Evolutionary conservation across 2,113 vertebrate genomes (phyloP), one percentile per base, ranked within the genome.

Genomic region (Ellobius talpinus): DNA sequence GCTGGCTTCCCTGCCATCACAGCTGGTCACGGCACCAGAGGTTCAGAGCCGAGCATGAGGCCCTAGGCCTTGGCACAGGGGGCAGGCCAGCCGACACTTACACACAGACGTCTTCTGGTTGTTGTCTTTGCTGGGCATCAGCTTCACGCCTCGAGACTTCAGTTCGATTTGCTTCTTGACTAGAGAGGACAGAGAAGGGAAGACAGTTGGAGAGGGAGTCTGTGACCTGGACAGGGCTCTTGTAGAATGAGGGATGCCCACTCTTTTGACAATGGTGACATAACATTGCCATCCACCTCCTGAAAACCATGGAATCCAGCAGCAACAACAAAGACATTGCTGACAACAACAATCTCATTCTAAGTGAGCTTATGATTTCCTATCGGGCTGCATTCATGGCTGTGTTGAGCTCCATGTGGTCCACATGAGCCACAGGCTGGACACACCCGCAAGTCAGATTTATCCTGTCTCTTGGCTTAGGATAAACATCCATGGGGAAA

Each of bases 21-120:
- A 87, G 89, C 0, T 45, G 1, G 81, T 31, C 81, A 85, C 81
- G 31, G 7, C 26, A 29, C 74, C 2, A 3, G 94, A 21, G 0
- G 66, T 50, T 87, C 52, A 79, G 95, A 93, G 72, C 81, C 19
- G 4, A 84, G 90, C n/a, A 2, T 70, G 65, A 95, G 70, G 39
- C 97, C 65, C 61, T 21, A 97, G 58, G n/a, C 96, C 45, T 70
- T 39, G 39, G 97, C 87, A 58, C 29, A 79, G 70, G 1, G 95
- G 89, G 50, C 61, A 78, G 47, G 66, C 85, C 85, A 47, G 90
- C 58, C 3, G 26, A 89, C 95, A 99, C 99, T 99, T 99, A 99
- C 99, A 99, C 97, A 99, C 99, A 98, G 99, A 99, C 85, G 99
- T 99, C 99, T 99, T 99, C 99, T 99, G 99, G 98, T 99, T 99